phyloP scores from a whole-genome alignment of 2,113 vertebrate species.

The Etheostoma spectabile region DNA sequence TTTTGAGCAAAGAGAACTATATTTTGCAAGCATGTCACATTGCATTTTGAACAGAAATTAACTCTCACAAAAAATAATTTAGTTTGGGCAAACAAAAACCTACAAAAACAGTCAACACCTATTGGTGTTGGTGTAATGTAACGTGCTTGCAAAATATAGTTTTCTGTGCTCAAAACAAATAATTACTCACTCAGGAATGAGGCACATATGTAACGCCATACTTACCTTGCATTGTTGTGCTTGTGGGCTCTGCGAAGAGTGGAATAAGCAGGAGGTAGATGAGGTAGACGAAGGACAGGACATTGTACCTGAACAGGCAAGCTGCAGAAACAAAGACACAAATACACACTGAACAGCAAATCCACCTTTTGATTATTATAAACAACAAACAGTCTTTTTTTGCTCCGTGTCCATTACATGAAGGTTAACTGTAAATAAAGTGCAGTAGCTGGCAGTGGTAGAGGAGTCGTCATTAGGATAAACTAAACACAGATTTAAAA shows the following conservation, averaged over 20 bases:
- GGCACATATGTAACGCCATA: no score
- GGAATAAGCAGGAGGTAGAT: slow-evolving; percentile 98
- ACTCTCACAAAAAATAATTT: no score
- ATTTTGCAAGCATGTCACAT: no score
- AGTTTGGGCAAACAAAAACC: no score
- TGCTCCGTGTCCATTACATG: background rate
- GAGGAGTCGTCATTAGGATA: slow-evolving; percentile 30
- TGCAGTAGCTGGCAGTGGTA: slow-evolving; percentile 8
- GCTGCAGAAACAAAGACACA: slow-evolving; percentile 82
- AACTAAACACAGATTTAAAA: slow-evolving; percentile 28
- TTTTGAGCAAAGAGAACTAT: no score
- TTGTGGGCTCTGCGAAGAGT: slow-evolving; percentile 94
- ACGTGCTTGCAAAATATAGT: no score
- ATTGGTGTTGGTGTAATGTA: no score
- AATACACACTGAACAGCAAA: slow-evolving; percentile 9
- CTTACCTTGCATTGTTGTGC: slow-evolving; percentile 92
- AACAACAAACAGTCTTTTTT: slow-evolving; percentile 2
- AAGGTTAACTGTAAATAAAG: slow-evolving; percentile 4
- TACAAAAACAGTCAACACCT: no score
- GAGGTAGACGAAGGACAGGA: slow-evolving; percentile 98
- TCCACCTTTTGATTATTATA: background rate
- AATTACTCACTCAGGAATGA: no score
- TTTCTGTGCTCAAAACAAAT: no score
- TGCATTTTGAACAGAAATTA: no score
- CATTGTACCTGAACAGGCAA: slow-evolving; percentile 98